These are phyloP conservation scores for Carassius gibelio DNA, from an alignment of 2,113 vertebrate species.

Conservation along the genomic window DNA sequence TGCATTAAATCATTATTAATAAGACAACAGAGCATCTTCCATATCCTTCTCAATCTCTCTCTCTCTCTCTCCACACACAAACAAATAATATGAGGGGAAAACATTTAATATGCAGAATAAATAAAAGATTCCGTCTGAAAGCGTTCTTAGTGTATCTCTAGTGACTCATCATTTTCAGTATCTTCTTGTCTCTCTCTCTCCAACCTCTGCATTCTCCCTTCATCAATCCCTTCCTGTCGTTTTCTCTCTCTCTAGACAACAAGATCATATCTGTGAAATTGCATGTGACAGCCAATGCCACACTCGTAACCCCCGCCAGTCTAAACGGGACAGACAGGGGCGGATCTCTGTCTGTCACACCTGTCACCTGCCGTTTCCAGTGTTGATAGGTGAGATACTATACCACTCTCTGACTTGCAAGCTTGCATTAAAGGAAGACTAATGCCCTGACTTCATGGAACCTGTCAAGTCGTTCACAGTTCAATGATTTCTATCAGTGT, in stretches of 20 bases:
- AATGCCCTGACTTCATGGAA: slow-evolving; percentile 9
- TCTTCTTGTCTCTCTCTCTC: background rate
- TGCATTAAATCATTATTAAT: slow-evolving; percentile 23
- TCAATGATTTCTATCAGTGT: background rate
- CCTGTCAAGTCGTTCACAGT: background rate
- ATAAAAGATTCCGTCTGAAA: slow-evolving; percentile 24
- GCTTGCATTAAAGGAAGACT: background rate
- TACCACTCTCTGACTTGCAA: background rate
- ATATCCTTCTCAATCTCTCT: background rate
- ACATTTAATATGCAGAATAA: slow-evolving; percentile 15
- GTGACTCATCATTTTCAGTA: slow-evolving; percentile 26
- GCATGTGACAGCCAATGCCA: slow-evolving; percentile 22
- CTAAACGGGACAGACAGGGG: slow-evolving; percentile 19
- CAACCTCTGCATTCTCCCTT: background rate
- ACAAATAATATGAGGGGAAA: background rate
- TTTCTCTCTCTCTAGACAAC: slow-evolving; percentile 2
- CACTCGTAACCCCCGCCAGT: background rate
- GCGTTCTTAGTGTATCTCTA: background rate
- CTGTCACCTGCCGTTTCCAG: slow-evolving; percentile 27
- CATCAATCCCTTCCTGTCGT: slow-evolving; percentile 1
- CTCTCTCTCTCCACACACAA: background rate
- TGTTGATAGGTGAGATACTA: background rate
- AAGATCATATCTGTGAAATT: slow-evolving; percentile 17
- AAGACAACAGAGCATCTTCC: slow-evolving; percentile 22
- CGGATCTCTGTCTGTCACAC: slow-evolving; percentile 31